Base-by-base conservation (phyloP, 23 tunicate species). In the Phallusia fumigata region DNA sequence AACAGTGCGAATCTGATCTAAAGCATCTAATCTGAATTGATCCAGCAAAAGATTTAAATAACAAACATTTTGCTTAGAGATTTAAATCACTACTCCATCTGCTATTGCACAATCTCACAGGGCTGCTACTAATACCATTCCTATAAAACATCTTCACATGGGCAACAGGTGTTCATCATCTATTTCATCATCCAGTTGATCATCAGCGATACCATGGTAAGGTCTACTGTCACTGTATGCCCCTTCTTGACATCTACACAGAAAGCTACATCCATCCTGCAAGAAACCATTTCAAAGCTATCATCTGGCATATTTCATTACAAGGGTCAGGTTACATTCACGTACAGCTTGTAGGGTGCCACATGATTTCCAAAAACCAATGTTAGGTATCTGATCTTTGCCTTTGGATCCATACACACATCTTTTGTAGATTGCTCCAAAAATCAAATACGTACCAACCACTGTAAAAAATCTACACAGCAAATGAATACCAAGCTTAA, bases 101-200 rank as follows among this genome's bases (percentile, higher is more conserved):
- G 10, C 47, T 58, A 58, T 58, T 58, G 69, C 69, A 58, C 69
- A 58, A 58, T 58, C 16, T 58, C 3, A 22, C 3, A 6, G 1
- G 69, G 69, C 26, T 3, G 34, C 34, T 26, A 2, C 32, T 11
- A 26, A 65, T 5, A 12, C 74, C 32, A 65, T 11, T 5, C 3
- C 8, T 74, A 22, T 34, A 45, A 34, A 45, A 19, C 30, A 74
- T 18, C 35, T 58, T 86, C 78, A 91, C 96, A 91, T 91, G 24
- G 96, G 96, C 26, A 91, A 76, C 50, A 91, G 77, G 73, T 91
- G 87, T 58, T 91, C 96, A 69, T 91, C 96, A 83, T 91, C 90
- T 28, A 74, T 89, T 80, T 84, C 95, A 30, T 91, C 96, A 78
- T 91, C 96, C 0, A 91, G 84, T 69, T 91, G 96, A 64, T 91